Base-by-base conservation (phyloP, 1,140 invertebrate genomes). In the Drosophila yakuba region DNA sequence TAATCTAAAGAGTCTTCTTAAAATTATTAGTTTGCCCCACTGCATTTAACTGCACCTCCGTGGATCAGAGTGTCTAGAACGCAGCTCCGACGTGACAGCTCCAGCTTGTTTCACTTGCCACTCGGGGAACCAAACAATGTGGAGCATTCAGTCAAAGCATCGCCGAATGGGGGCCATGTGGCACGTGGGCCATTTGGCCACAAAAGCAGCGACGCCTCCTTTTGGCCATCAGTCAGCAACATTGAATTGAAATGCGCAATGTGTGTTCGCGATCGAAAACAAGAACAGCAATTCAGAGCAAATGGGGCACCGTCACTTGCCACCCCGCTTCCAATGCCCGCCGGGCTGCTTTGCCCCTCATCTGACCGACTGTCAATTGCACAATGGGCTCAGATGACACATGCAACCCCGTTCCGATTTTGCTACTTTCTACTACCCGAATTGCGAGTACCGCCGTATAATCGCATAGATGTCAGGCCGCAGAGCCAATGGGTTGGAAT, bases 281-380 rank as follows among this genome's bases (percentile, higher is more conserved):
- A 74, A 78, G 83, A 67, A 69, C 54, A 58, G 48, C 81, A 77
- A 81, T 85, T 81, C 68, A 66, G 44, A 41, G 74, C 60, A 51
- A 80, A 74, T 52, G 44, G 73, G 56, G 39, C 15, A 64, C 10
- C 50, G 32, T 17, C 60, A 50, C 61, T 64, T 45, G 25, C 41
- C 44, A 32, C 45, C 8, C 38, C 38, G 14, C 11, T 64, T 57
- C 57, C 28, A 69, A 55, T 60, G 47, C 56, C 47, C 52, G 38
- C 48, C 43, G 68, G 68, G 48, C 83, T 58, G 69, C 64, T 82
- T 71, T 54, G 64, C 54, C 61, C 61, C 47, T 51, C 68, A 54
- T 69, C 63, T 71, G 82, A 78, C 64, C 64, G 69, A 74, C 78
- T 85, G 83, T 82, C 82, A 85, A 85, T 78, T 85, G 78, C 61